Percentiles rank a stretch among this genome's conserved stretches.
Evolutionary conservation across 64 coral and sea anemone species (phyloP).

Genomic region (Porites australiensis): DNA sequence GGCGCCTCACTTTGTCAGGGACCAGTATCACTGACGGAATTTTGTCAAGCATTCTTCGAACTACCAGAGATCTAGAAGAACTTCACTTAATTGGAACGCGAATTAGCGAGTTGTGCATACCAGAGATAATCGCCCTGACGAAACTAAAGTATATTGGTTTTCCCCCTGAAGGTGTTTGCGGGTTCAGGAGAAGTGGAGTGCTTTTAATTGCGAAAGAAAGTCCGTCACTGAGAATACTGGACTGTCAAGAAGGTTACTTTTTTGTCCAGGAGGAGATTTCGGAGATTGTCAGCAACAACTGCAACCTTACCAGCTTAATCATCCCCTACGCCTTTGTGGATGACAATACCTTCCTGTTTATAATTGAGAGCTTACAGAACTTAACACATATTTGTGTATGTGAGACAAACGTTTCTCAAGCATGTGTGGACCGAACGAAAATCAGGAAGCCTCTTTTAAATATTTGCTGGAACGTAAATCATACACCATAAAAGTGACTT

Average conservation of each 20-base stretch:
- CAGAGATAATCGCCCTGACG: background rate
- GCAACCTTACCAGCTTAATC: background rate
- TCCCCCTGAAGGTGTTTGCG: background rate
- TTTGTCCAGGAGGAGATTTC: background rate
- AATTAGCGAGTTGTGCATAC: background rate
- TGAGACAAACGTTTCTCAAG: slow-evolving; percentile 8
- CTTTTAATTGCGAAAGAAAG: background rate
- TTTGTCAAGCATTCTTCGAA: background rate
- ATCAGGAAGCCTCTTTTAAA: slow-evolving; percentile 18
- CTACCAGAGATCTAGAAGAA: background rate
- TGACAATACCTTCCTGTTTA: background rate
- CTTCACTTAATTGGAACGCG: slow-evolving; percentile 16
- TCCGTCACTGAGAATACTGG: background rate
- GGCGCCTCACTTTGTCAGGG: background rate
- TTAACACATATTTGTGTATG: slow-evolving; percentile 11
- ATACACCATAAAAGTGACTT: slow-evolving; percentile 15
- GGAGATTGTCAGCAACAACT: background rate
- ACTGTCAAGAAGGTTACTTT: slow-evolving; percentile 4
- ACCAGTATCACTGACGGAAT: background rate
- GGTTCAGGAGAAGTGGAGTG: background rate
- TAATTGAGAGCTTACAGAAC: background rate
- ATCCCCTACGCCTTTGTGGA: slow-evolving; percentile 1
- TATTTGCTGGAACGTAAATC: slow-evolving; percentile 33
- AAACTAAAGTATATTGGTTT: slow-evolving; percentile 7
- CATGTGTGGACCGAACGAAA: slow-evolving; percentile 3